Base-by-base conservation (phyloP, 2,797 vertebrate species). In the Acipenser ruthenus region DNA sequence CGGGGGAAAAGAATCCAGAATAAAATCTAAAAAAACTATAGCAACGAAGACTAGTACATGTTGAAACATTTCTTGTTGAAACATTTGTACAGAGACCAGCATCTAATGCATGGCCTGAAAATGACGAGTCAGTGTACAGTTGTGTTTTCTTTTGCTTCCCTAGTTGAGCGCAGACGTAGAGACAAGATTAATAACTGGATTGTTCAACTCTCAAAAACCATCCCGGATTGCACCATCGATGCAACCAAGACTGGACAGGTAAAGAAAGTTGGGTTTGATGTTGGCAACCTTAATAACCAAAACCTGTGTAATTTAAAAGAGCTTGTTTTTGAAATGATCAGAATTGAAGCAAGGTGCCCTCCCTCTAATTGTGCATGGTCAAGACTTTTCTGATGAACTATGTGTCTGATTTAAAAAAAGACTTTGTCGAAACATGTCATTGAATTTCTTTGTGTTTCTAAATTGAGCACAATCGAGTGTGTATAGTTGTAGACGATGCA, bases 101-200 rank as follows among this genome's bases (percentile, higher is more conserved):
- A 37, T 37, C 37, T 37, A 5, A 37, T 5, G 37, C 37, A 37
- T 37, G 37, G 37, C 37, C 13, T 51, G 58, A 11, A 13, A 49
- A n/a, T 65, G n/a, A 11, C 12, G 15, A 37, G 12, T 8, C 23
- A 18, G 6, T 67, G 50, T 13, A 13, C 53, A 10, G 15, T 0
- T 48, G 1, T 6, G 7, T 2, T 11, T 5, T 12, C 11, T 37
- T 7, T 9, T 12, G 6, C 18, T 69, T 62, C 52, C 13, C 58
- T 79, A 98, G 95, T 98, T 77, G 95, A 96, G 77, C 93, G 94
- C 37, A 85, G 94, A 50, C 91, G 94, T 64, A 76, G 94, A 60
- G 95, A 97, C 80, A 96, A 98, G 81, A 97, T 98, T 73, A 97
- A 97, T 82, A 96, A 96, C 81, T 98, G 95, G 95, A 97, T 96